phyloP scores from a whole-genome alignment of 2,113 vertebrate genomes.

The Naja naja region DNA sequence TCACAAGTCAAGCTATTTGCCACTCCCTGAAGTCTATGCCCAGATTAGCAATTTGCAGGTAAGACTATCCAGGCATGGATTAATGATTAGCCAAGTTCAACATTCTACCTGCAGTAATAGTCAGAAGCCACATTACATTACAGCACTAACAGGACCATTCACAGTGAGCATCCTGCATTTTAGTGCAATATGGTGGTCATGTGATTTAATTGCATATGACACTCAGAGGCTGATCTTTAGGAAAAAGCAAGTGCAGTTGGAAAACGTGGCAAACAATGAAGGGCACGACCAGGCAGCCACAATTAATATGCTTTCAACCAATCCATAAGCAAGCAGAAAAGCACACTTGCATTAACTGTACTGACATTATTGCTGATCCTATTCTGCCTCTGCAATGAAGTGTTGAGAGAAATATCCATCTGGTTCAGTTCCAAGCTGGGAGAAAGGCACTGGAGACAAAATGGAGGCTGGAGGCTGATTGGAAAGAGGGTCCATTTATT shows the following conservation, averaged over 20 bases:
- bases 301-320: background rate
- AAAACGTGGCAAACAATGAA: background rate
- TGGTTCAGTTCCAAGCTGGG: too few relatives aligned
- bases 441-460: too few relatives aligned
- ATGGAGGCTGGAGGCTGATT: too few relatives aligned
- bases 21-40: background rate
- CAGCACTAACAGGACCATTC: background rate
- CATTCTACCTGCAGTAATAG: background rate
- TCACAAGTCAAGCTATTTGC: background rate
- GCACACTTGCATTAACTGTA: background rate
- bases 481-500: too few relatives aligned
- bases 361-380: background rate
- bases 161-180: background rate
- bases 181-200: background rate
- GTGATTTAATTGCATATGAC: background rate
- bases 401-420: too few relatives aligned
- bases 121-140: background rate
- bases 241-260: background rate
- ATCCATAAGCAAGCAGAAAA: background rate
- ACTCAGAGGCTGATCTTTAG: background rate
- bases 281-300: background rate
- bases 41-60: background rate
- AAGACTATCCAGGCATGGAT: background rate
- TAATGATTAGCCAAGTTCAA: slow-evolving; percentile 1
- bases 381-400: background rate